Percentiles rank a stretch among this genome's conserved stretches.
phyloP scores from a whole-genome alignment of 2,113 vertebrate species.

The Nicator chloris region DNA sequence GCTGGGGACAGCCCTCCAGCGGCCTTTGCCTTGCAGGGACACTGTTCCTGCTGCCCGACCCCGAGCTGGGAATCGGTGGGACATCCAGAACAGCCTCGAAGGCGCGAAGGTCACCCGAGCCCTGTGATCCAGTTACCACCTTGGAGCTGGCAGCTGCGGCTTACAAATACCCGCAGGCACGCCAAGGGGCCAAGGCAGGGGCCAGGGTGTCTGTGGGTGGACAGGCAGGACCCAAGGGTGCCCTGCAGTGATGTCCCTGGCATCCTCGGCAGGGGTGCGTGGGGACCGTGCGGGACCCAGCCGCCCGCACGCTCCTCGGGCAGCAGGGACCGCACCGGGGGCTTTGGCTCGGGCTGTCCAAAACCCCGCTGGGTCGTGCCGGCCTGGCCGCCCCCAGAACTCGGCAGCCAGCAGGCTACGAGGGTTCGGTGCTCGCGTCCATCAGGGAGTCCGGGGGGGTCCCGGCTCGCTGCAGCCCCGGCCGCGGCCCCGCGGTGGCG shows the following conservation, averaged over 20 bases:
- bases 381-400: not conserved
- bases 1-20: not conserved
- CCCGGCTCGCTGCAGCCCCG: not conserved
- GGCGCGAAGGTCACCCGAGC: slow-evolving; percentile 16
- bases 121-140: not conserved
- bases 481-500: slow-evolving; percentile 1
- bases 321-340: not conserved
- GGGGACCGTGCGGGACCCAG: accelerated
- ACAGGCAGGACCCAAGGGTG: not conserved
- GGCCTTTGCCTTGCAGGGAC: not conserved
- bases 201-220: not conserved
- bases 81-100: not conserved
- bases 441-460: not conserved
- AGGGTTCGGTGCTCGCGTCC: not conserved
- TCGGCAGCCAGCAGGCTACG: not conserved
- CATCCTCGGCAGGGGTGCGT: accelerated
- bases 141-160: not conserved
- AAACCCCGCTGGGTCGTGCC: not conserved
- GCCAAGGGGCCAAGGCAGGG: not conserved
- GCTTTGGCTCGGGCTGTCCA: not conserved
- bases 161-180: not conserved
- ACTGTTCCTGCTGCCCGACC: not conserved
- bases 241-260: not conserved
- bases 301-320: accelerated
- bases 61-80: not conserved